Conservation (phyloP, 2,113 vertebrate genomes). For the Leiothrix lutea region DNA sequence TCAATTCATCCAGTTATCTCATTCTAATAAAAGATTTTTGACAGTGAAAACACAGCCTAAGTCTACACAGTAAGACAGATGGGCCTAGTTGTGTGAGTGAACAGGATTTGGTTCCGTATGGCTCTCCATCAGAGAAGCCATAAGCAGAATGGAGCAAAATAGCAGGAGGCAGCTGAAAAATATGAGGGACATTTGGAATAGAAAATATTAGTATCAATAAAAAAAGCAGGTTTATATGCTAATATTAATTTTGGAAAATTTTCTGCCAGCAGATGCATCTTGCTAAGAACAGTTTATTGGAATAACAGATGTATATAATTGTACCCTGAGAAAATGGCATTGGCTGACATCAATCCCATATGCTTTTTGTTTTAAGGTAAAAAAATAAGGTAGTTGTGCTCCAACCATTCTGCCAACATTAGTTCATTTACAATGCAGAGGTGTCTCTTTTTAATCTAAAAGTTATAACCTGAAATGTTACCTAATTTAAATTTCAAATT, state of each 20-base stretch:
- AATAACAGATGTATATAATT: constrained; percentile 37
- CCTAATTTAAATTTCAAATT: constrained; percentile 76
- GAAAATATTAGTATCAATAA: background rate
- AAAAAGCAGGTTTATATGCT: constrained; percentile 8
- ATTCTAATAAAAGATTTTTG: background rate
- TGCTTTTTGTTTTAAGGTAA: constrained; percentile 28
- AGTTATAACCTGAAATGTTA: constrained; percentile 56
- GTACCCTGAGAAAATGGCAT: constrained; percentile 28
- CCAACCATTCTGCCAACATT: background rate
- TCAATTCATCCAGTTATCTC: background rate
- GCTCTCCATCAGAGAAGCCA: background rate
- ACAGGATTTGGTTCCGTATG: background rate
- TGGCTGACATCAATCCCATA: constrained; percentile 1
- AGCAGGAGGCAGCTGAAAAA: constrained; percentile 28
- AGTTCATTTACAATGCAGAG: constrained; percentile 14
- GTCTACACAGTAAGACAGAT: constrained; percentile 6
- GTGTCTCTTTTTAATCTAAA: constrained; percentile 64
- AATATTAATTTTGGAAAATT: constrained; percentile 36
- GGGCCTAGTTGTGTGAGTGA: background rate
- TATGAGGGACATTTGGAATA: background rate
- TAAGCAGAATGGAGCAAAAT: constrained; percentile 37
- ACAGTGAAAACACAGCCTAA: background rate
- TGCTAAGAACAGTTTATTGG: background rate
- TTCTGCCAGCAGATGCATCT: constrained; percentile 27
- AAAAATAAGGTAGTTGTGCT: constrained; percentile 9